Conservation (phyloP, 2,113 vertebrate species). For the Pseudopodoces humilis region DNA sequence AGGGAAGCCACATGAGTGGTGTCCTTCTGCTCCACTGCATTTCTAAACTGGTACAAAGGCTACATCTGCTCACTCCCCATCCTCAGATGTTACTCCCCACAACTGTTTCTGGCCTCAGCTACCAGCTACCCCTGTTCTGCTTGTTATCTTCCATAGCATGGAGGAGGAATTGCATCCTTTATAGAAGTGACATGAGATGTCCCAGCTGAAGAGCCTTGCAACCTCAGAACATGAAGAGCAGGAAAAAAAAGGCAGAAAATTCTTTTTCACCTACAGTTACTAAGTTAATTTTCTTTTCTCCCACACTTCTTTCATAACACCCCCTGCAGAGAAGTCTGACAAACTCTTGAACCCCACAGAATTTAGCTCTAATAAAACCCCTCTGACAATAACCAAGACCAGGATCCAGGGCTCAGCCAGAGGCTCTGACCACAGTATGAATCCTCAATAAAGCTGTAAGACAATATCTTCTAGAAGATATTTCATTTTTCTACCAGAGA, state of each 20-base stretch:
- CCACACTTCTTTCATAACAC: background rate
- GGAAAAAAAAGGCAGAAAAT: background rate
- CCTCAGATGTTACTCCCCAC: background rate
- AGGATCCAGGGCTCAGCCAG: background rate
- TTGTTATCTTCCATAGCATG: background rate
- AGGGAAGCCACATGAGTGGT: background rate
- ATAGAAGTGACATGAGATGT: background rate
- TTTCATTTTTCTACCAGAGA: background rate
- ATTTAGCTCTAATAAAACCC: background rate
- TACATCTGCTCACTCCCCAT: background rate
- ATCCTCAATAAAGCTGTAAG: background rate
- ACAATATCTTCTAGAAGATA: background rate
- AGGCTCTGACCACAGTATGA: too few species aligned
- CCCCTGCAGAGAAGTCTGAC: background rate
- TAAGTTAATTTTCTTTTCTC: background rate
- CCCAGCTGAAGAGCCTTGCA: background rate
- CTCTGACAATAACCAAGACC: background rate
- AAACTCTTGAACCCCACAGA: background rate
- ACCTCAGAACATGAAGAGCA: background rate
- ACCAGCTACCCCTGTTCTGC: too few species aligned
- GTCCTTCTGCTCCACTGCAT: background rate
- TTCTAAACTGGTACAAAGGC: background rate
- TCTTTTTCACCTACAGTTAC: background rate
- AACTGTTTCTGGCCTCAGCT: background rate
- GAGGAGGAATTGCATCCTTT: background rate